Evolutionary conservation across 2,113 vertebrate genomes (phyloP), one percentile per base, ranked within the genome.

Genomic region (Drymodes brunneopygia): DNA sequence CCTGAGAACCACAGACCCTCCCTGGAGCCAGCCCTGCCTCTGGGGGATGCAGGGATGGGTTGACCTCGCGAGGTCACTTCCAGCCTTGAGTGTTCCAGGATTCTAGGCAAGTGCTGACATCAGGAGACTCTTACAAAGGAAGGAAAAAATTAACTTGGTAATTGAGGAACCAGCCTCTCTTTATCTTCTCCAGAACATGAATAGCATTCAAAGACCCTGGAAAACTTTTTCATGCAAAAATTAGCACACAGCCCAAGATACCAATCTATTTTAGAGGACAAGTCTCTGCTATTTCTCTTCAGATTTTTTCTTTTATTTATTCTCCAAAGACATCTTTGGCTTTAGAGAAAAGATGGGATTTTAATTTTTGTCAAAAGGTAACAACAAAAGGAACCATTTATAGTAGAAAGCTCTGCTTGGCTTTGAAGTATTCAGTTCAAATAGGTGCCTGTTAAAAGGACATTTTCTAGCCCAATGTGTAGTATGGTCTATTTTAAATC

Each of bases 351-450:
- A 94, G 64, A 95, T 24, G 57, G 65, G 65, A 81, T 95, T 96
- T 97, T 88, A 94, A 95, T 95, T 97, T 91, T 74, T 93, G 81
- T 83, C 79, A 81, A 94, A 93, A 93, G 75, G 70, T 86, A 64
- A 75, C 81, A 87, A 93, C 81, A 95, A 95, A 96, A 96, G 84
- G 56, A 92, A 62, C 42, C 92, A 86, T 91, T 96, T 95, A 82
- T 17, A 94, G 70, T 3, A 54, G 86, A 91, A 77, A 86, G 85
- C 69, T 85, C 67, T 71, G 56, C 77, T 51, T 42, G 78, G 81
- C 93, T 97, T 96, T 97, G 81, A 96, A 89, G 75, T 27, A 24
- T 44, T 87, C 57, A 19, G 40, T 45, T 95, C 71, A 94, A 90
- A 88, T 4, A 80, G 51, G 70, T 8, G 22, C 17, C 84, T 77